phyloP scores from a whole-genome alignment of 2,113 vertebrate genomes.

The Hystrix cristata region DNA sequence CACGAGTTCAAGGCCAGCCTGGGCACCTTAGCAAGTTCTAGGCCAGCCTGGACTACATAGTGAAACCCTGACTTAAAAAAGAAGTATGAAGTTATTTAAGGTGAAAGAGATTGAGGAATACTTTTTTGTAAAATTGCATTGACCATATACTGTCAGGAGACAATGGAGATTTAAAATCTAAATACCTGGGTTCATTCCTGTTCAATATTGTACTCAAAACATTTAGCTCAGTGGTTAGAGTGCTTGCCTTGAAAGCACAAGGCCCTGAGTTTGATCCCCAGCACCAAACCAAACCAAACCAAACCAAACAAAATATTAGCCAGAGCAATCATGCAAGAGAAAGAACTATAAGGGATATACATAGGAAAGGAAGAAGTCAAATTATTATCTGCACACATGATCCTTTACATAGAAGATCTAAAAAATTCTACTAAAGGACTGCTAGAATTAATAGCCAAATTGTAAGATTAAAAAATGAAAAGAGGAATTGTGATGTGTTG shows the following conservation, averaged over 20 bases:
- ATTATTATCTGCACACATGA: not conserved
- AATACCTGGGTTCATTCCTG: not conserved
- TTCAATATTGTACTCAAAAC: not conserved
- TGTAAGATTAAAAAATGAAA: not conserved
- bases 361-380: not conserved
- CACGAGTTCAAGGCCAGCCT: not conserved
- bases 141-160: not conserved
- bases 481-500: not conserved
- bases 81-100: slow-evolving; percentile 27
- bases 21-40: not conserved
- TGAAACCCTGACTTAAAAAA: not conserved
- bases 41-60: not conserved
- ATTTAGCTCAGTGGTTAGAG: not conserved
- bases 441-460: not conserved
- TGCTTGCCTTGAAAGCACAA: no score
- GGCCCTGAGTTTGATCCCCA: no score
- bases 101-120: slow-evolving; percentile 28
- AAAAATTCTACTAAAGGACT: not conserved
- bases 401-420: not conserved
- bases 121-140: slow-evolving; percentile 59
- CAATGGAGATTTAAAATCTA: not conserved
- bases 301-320: not conserved
- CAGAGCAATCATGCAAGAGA: not conserved
- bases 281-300: no score
- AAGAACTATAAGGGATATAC: not conserved